Conservation (phyloP, 2,797 vertebrate species). For the Babyrousa celebensis region DNA sequence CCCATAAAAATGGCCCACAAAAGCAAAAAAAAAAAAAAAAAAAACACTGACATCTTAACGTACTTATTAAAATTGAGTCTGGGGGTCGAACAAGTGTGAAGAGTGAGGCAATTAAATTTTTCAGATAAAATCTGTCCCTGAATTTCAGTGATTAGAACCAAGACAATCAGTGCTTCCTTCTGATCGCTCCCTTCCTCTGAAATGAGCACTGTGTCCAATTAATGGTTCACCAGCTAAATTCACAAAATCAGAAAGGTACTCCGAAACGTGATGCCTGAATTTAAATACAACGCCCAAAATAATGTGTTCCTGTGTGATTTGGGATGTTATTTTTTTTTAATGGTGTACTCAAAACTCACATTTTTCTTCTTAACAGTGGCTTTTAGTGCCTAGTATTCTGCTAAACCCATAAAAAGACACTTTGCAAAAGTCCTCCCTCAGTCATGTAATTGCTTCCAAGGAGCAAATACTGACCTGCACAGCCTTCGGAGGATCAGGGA, state of each 20-base stretch:
- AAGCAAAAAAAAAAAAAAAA: background rate
- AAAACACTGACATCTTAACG: background rate
- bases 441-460: background rate
- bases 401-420: slow-evolving; percentile 28
- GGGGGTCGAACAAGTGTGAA: background rate
- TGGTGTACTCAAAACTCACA: slow-evolving; percentile 17
- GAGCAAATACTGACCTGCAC: slow-evolving; percentile 59
- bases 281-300: background rate
- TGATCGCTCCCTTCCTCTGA: background rate
- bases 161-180: slow-evolving; percentile 52
- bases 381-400: background rate
- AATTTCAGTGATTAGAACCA: slow-evolving; percentile 64
- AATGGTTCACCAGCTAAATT: slow-evolving; percentile 53
- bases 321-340: background rate
- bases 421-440: slow-evolving; percentile 26
- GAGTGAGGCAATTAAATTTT: slow-evolving; percentile 31
- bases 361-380: background rate
- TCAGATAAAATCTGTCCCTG: background rate
- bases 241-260: background rate
- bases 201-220: slow-evolving; percentile 29
- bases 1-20: slow-evolving; percentile 35
- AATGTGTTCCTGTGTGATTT: background rate
- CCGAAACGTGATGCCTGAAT: background rate
- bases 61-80: slow-evolving; percentile 48
- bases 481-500: slow-evolving; percentile 66